These are phyloP conservation scores for Caligus rogercresseyi DNA, from an alignment of 1,140 invertebrate species.

Conservation along the genomic window DNA sequence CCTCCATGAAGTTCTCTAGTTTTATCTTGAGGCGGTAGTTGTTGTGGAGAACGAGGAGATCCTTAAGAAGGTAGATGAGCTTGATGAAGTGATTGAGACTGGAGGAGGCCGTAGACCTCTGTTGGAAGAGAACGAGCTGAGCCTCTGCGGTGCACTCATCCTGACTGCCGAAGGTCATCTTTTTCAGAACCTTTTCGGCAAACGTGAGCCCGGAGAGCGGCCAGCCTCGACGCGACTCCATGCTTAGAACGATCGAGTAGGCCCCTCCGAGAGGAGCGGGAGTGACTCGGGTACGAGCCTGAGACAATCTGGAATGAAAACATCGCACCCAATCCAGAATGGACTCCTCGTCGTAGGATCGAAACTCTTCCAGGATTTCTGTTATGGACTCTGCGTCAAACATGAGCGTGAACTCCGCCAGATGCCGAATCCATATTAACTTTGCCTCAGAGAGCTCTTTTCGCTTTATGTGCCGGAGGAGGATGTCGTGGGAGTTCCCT, in stretches of 20 bases:
- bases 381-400: background rate
- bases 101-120: slow-evolving; percentile 2
- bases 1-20: background rate
- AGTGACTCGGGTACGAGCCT: background rate
- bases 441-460: background rate
- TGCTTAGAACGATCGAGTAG: background rate
- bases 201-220: background rate
- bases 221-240: slow-evolving; percentile 5
- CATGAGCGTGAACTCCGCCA: background rate
- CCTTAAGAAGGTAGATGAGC: slow-evolving; percentile 4
- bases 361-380: background rate
- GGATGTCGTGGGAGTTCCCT: background rate
- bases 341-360: background rate
- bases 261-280: background rate
- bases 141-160: background rate
- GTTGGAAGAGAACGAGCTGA: slow-evolving; percentile 1
- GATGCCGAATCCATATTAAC: slow-evolving; percentile 5
- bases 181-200: background rate
- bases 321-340: background rate
- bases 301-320: background rate
- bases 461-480: background rate
- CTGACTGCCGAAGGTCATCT: background rate
- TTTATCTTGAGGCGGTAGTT: slow-evolving; percentile 6
- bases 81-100: slow-evolving; percentile 3
- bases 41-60: slow-evolving; percentile 2